Evolutionary conservation across 2,113 vertebrate species (phyloP).

Genomic region (Nerophis ophidion): DNA sequence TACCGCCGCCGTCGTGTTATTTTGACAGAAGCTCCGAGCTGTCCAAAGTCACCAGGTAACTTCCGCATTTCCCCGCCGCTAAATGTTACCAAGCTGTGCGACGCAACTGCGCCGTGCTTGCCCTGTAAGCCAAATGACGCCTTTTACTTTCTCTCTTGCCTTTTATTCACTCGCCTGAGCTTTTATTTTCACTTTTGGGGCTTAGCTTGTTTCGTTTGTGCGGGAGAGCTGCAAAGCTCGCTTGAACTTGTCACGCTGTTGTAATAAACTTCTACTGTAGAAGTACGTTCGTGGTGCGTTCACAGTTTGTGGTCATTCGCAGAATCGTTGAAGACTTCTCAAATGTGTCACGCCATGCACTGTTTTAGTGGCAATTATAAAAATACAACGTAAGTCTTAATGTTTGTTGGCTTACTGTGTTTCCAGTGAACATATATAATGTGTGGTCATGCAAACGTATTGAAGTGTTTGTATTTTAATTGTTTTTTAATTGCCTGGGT

Average conservation of each 20-base stretch:
- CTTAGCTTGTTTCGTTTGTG: background rate
- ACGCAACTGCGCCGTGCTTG: conserved; percentile 32
- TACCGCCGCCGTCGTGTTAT: background rate
- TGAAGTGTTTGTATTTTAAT: background rate
- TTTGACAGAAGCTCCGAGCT: conserved; percentile 24
- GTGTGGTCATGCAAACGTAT: background rate
- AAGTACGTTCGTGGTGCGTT: no score
- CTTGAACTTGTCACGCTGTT: no score
- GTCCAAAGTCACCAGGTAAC: conserved; percentile 51
- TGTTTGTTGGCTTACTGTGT: background rate
- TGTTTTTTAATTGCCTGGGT: no score
- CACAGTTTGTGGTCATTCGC: no score
- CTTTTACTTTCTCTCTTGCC: conserved; percentile 12
- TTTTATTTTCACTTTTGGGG: conserved; percentile 63
- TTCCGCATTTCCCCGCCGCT: conserved; percentile 49
- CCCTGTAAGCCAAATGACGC: conserved; percentile 49
- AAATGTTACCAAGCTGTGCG: conserved; percentile 14
- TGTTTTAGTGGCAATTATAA: no score
- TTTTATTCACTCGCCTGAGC: conserved; percentile 7
- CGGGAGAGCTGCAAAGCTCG: no score
- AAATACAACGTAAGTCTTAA: no score
- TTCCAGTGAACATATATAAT: background rate
- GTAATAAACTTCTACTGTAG: no score
- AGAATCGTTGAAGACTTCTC: no score
- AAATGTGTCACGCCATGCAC: no score